Base-by-base conservation (phyloP, 2,797 vertebrate species). In the Scleropages formosus region DNA sequence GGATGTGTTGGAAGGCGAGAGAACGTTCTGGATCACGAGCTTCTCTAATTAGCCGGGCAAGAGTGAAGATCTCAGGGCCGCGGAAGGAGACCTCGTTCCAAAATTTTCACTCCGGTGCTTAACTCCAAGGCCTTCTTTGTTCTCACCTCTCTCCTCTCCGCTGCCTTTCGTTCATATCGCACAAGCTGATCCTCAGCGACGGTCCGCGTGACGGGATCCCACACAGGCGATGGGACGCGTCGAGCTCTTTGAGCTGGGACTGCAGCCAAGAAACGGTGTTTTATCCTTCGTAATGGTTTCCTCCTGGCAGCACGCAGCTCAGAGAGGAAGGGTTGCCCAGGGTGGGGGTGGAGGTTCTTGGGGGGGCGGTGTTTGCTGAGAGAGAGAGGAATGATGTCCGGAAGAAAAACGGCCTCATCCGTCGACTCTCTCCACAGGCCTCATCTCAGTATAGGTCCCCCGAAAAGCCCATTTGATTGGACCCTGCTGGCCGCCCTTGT, bases 211-310 rank as follows among this genome's bases (percentile, higher is more conserved):
- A 22, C 26, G 47, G 20, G 63, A 66, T 22, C 10, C 16, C 62
- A 56, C 26, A n/a, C 47, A 8, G 63, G 63, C 15, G 16, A n/a
- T 66, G 22, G 18, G 22, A 51, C 58, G 27, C 13, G 51, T 67
- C 31, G 65, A 4, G 20, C 58, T 51, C 71, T 66, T 4, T n/a
- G 63, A 56, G 64, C 51, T 67, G 63, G 76, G 53, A 77, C 51
- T 18, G 10, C 12, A 20, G 53, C 53, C 76, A 73, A 72, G 10
- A 15, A n/a, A 56, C 20, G n/a, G 15, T 62, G 58, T 44, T 44
- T 76, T 61, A 62, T 59, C 75, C 31, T 18, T 44, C 24, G 69
- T 72, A 31, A 60, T 65, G 12, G 16, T 47, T 44, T 59, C 59
- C 53, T 63, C 20, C 58, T 75, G 22, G 51, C 74, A 60, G 39